These are phyloP conservation scores for Rotaria sp. DNA, from an alignment of 2,888 invertebrate species.

Conservation along the genomic window DNA sequence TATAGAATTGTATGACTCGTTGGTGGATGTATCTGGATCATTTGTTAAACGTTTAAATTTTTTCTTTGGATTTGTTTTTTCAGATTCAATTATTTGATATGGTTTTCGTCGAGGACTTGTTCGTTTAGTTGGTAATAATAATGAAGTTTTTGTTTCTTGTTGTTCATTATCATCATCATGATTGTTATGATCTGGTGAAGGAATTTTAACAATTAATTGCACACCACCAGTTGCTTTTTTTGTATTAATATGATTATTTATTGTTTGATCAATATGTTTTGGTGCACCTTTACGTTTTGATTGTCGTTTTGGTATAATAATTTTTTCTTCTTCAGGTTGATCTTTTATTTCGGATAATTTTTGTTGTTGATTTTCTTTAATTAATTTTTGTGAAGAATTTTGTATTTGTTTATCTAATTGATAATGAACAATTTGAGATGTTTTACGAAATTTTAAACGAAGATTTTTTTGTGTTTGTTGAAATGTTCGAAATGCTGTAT, in stretches of 20 bases:
- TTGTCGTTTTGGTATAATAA: neutral
- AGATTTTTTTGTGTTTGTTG: neutral
- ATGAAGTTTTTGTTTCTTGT: neutral
- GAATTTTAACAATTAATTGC: conserved; percentile 28
- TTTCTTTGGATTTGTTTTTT: neutral
- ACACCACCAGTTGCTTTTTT: neutral
- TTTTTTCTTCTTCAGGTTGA: neutral
- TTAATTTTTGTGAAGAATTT: neutral
- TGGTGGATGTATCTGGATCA: neutral
- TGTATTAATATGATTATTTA: neutral
- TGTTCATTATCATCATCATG: neutral
- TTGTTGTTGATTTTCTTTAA: neutral
- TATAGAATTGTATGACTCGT: neutral
- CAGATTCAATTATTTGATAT: neutral
- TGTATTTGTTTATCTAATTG: neutral
- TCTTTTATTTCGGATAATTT: neutral
- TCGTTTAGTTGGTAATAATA: neutral
- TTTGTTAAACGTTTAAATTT: neutral
- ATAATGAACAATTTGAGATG: neutral
- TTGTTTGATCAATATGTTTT: neutral
- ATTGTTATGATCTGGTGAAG: neutral
- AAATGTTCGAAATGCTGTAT: conserved; percentile 3
- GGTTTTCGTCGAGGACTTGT: conserved; percentile 4
- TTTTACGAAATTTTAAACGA: conserved; percentile 1
- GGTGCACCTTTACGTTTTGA: conserved; percentile 25